Conservation (phyloP, 2,888 invertebrate species). For the Norana najaformis region DNA sequence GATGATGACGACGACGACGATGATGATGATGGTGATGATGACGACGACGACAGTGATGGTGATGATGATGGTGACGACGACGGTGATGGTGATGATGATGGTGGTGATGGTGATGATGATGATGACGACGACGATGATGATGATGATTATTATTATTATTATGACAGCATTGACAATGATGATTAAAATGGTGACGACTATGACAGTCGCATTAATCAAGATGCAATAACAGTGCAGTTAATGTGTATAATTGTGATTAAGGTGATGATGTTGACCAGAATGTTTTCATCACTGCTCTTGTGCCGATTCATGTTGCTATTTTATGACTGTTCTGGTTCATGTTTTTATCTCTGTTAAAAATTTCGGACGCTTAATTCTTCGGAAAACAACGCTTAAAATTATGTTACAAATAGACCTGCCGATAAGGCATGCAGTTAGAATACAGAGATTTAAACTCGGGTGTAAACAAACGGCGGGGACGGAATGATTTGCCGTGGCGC, state of each 20-base stretch:
- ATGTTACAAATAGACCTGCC: no score
- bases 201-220: background rate
- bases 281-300: background rate
- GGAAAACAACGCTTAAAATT: no score
- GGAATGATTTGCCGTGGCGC: background rate
- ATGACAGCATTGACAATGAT: background rate
- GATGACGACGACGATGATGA: slow-evolving; percentile 17
- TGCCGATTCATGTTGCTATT: background rate
- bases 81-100: slow-evolving; percentile 16
- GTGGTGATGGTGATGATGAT: slow-evolving; percentile 24
- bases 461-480: background rate
- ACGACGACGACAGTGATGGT: background rate
- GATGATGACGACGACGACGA: background rate
- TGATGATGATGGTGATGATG: background rate
- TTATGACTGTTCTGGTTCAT: background rate
- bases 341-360: background rate
- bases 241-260: background rate
- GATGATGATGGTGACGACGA: background rate
- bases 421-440: background rate
- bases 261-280: background rate
- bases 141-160: background rate
- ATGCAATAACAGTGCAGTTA: background rate
- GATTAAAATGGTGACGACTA: background rate
- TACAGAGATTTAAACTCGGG: background rate
- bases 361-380: background rate